A percentile compares a stretch with the other conserved stretches of the same genome.
Evolutionary conservation across 2,797 vertebrate genomes (phyloP).

Genomic region (Argya squamiceps): DNA sequence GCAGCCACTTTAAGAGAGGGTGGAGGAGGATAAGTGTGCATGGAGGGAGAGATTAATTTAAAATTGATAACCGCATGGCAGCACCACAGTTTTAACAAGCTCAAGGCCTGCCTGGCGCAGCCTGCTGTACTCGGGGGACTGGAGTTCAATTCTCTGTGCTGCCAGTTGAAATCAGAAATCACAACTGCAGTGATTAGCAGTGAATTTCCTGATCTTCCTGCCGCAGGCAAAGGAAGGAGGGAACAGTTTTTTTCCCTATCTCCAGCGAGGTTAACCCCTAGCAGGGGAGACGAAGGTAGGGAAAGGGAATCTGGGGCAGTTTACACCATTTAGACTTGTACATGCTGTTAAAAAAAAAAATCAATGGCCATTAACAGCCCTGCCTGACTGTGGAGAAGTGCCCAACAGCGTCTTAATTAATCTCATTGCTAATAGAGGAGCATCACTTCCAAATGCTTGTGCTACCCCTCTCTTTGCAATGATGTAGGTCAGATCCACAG

Average conservation of each 20-base stretch:
- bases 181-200: slow-evolving; percentile 82
- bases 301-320: neutral
- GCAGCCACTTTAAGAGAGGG: slow-evolving; percentile 76
- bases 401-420: slow-evolving; percentile 46
- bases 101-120: slow-evolving; percentile 75
- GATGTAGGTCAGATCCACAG: neutral
- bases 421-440: slow-evolving; percentile 8
- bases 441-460: slow-evolving; percentile 15
- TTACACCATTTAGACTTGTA: slow-evolving; percentile 27
- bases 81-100: slow-evolving; percentile 79
- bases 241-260: neutral
- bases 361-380: slow-evolving; percentile 22
- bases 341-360: slow-evolving; percentile 29
- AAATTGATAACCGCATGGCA: slow-evolving; percentile 78
- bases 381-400: slow-evolving; percentile 5
- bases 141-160: slow-evolving; percentile 80
- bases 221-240: slow-evolving; percentile 68
- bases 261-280: slow-evolving; percentile 66
- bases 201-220: slow-evolving; percentile 79
- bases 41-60: slow-evolving; percentile 78
- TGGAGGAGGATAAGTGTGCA: slow-evolving; percentile 44
- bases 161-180: slow-evolving; percentile 84
- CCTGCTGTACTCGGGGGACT: slow-evolving; percentile 73
- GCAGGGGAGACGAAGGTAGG: neutral
- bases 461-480: neutral